Evolutionary conservation across 2,113 vertebrate genomes (phyloP).

Genomic region (Arothron firmamentum): DNA sequence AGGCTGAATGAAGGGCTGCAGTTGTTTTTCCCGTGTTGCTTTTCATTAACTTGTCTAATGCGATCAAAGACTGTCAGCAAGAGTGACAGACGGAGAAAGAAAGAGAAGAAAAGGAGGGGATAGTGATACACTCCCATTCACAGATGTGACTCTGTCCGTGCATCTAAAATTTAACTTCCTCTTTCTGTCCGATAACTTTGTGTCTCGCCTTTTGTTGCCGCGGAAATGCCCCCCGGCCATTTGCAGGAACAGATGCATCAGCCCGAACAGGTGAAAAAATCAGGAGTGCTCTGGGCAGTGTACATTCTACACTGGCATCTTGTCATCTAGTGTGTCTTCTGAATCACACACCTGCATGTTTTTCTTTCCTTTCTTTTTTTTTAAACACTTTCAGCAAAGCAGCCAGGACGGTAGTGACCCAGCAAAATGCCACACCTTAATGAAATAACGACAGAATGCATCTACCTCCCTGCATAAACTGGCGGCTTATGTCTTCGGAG

Average conservation of each 20-base stretch:
- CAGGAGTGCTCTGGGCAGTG: neutral
- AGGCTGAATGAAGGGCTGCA: conserved; percentile 39
- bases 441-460: conserved; percentile 52
- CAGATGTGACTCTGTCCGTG: conserved; percentile 29
- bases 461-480: conserved; percentile 56
- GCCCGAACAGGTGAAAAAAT: conserved; percentile 15
- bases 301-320: conserved; percentile 54
- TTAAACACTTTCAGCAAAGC: conserved; percentile 27
- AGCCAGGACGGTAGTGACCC: conserved; percentile 17
- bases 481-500: conserved; percentile 48
- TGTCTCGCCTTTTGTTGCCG: conserved; percentile 35
- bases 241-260: conserved; percentile 6
- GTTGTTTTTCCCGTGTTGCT: conserved; percentile 56
- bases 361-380: too few relatives aligned
- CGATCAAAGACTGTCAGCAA: conserved; percentile 66
- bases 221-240: conserved; percentile 12
- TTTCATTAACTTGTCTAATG: conserved; percentile 71
- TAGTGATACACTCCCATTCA: conserved; percentile 26
- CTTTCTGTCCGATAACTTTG: conserved; percentile 48
- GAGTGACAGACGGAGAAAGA: conserved; percentile 51
- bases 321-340: conserved; percentile 29
- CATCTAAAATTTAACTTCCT: conserved; percentile 50
- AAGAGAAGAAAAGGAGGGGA: conserved; percentile 21
- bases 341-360: conserved; percentile 44
- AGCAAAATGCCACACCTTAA: conserved; percentile 57